Base-by-base conservation (phyloP, 2,113 vertebrate species). In the Pygoscelis adeliae region DNA sequence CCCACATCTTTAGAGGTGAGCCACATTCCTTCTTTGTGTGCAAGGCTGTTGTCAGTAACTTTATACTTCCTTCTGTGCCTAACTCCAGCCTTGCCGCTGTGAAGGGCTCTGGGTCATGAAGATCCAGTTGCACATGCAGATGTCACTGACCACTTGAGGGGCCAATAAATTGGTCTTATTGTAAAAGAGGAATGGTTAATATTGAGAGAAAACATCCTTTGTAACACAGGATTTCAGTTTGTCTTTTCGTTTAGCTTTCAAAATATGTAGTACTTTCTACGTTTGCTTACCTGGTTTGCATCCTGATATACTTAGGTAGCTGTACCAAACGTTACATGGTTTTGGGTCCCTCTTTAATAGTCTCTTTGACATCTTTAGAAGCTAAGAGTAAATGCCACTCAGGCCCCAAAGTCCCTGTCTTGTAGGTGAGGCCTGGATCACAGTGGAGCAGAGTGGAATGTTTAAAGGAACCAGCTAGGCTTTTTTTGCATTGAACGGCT, bases 21-120 rank as follows among this genome's bases (percentile, higher is more conserved):
- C 22, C 15, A 11, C 13, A 0, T 61, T 32, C 22, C n/a, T 49
- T 36, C 26, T 42, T n/a, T 29, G 25, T 11, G 11, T 32, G 55
- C 15, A 5, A 93, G 73, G 65, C 87, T 90, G 90, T 93, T 80
- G 95, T 92, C 92, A 79, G n/a, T 95, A 90, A 96, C 83, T 97
- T 84, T 38, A 20, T 6, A 4, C 65, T 95, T 81, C 53, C 13
- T 6, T 91, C 56, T 71, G 29, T 83, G 55, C 93, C 90, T 11
- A 3, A 3, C n/a, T 49, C 61, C 56, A 11, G 18, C 52, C 66
- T 52, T 42, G 30, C 30, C 3, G 3, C 44, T 17, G 17, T 5
- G 36, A 71, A 70, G 36, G 23, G 13, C 50, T 71, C 23, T 34
- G 29, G 27, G n/a, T 42, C 55, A 14, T 4, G 12, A 65, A 22